These are phyloP conservation scores for Eupeodes corollae DNA, from an alignment of 1,140 invertebrate genomes.

Conservation along the genomic window DNA sequence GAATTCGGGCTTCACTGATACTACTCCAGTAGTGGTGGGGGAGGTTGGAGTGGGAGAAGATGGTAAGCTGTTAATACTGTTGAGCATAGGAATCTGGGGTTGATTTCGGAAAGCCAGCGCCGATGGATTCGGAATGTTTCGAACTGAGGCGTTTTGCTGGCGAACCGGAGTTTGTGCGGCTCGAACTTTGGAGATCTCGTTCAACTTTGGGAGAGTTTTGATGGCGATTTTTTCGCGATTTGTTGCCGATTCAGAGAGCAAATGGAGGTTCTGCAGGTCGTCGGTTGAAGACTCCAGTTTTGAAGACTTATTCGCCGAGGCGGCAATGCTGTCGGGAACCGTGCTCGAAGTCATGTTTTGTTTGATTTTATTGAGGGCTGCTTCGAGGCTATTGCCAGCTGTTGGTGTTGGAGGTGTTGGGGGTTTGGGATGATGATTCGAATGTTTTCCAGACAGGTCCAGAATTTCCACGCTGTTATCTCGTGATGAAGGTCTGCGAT, in stretches of 20 bases:
- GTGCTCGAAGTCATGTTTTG: constrained; percentile 21
- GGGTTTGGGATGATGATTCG: constrained; percentile 3
- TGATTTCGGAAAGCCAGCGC: constrained; percentile 35
- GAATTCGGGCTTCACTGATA: constrained; percentile 9
- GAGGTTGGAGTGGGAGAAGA: neutral
- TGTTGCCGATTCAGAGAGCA: constrained; percentile 33
- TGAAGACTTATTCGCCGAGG: neutral
- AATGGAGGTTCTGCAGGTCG: constrained; percentile 32
- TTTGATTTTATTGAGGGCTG: constrained; percentile 32
- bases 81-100: constrained; percentile 1
- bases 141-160: constrained; percentile 33
- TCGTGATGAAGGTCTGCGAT: constrained; percentile 7
- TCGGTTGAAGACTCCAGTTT: constrained; percentile 9
- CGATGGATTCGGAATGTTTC: constrained; percentile 36
- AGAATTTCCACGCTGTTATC: constrained; percentile 25
- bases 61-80: neutral
- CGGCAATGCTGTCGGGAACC: neutral
- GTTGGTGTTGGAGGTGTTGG: neutral
- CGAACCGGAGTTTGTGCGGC: constrained; percentile 14
- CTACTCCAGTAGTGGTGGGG: constrained; percentile 1
- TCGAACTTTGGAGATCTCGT: too few relatives aligned
- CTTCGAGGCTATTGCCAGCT: constrained; percentile 19
- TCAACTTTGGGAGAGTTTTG: neutral
- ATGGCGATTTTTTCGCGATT: constrained; percentile 32
- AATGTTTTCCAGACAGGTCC: constrained; percentile 22